These are phyloP conservation scores for Epinotia brunnichana DNA, from an alignment of 2,888 invertebrate species.

Conservation along the genomic window DNA sequence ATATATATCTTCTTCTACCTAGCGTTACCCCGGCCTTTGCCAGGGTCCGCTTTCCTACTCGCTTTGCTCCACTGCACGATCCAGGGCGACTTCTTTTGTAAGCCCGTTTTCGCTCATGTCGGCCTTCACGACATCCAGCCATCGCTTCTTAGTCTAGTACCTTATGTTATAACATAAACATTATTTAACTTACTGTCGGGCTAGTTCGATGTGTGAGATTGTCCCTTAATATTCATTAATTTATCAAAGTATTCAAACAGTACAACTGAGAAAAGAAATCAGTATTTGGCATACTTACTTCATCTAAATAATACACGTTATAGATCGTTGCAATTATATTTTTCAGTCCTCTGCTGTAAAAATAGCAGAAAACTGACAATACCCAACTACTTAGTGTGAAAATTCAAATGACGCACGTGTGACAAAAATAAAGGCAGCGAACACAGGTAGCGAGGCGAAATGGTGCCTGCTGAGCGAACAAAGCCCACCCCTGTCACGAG, in stretches of 20 bases:
- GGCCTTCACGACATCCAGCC: too few species aligned
- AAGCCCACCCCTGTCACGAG: slow-evolving; percentile 72
- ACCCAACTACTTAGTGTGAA: slow-evolving; percentile 9
- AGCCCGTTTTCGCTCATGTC: too few species aligned
- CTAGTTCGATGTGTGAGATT: too few species aligned
- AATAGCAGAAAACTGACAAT: slow-evolving; percentile 5
- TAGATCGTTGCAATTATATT: background rate
- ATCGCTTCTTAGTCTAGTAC: too few species aligned
- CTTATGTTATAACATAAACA: too few species aligned
- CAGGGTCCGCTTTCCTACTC: too few species aligned
- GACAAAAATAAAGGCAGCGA: slow-evolving; percentile 50
- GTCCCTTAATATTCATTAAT: too few species aligned
- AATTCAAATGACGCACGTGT: slow-evolving; percentile 32
- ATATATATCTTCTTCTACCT: too few species aligned
- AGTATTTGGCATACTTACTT: background rate
- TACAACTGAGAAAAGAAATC: background rate
- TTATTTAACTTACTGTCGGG: too few species aligned
- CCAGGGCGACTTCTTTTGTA: too few species aligned
- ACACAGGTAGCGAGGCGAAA: slow-evolving; percentile 59
- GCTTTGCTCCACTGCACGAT: too few species aligned
- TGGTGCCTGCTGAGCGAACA: slow-evolving; percentile 69
- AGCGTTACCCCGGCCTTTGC: too few species aligned
- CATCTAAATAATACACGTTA: background rate
- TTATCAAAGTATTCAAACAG: background rate
- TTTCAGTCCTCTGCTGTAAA: background rate